Evolutionary conservation across 2,888 invertebrate genomes (phyloP).

Genomic region (Acronicta leporina): DNA sequence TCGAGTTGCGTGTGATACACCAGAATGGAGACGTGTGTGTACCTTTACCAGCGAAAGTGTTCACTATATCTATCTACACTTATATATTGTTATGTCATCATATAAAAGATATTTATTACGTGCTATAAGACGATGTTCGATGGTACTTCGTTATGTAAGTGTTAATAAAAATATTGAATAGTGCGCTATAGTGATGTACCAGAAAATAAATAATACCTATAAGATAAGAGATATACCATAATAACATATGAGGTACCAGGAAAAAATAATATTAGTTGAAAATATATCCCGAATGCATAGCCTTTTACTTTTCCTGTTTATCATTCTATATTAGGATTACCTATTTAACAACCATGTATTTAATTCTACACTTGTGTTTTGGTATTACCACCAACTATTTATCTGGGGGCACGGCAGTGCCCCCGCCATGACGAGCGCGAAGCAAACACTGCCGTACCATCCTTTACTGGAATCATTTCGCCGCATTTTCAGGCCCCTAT

Average conservation of each 20-base stretch:
- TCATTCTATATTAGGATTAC: background rate
- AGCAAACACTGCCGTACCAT: too few relatives aligned
- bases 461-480: too few relatives aligned
- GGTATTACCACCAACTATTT: too few relatives aligned
- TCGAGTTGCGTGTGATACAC: conserved; percentile 47
- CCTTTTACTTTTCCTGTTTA: conserved; percentile 27
- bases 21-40: conserved; percentile 15
- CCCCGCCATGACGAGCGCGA: too few relatives aligned
- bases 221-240: too few relatives aligned
- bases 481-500: too few relatives aligned
- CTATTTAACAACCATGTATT: background rate
- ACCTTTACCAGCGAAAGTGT: conserved; percentile 37
- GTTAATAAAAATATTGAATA: conserved; percentile 16
- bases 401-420: too few relatives aligned
- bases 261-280: conserved; percentile 9
- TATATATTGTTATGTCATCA: conserved; percentile 35
- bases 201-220: too few relatives aligned
- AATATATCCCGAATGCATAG: conserved; percentile 11
- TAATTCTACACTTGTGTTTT: too few relatives aligned
- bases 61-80: conserved; percentile 34
- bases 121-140: conserved; percentile 13
- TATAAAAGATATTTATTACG: conserved; percentile 30
- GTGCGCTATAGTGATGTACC: background rate
- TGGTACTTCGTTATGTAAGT: conserved; percentile 31
- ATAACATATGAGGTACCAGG: too few relatives aligned